A percentile compares a stretch with the other conserved stretches of the same genome.
phyloP scores from a whole-genome alignment of 2,113 vertebrate genomes.

The Barbus barbus region DNA sequence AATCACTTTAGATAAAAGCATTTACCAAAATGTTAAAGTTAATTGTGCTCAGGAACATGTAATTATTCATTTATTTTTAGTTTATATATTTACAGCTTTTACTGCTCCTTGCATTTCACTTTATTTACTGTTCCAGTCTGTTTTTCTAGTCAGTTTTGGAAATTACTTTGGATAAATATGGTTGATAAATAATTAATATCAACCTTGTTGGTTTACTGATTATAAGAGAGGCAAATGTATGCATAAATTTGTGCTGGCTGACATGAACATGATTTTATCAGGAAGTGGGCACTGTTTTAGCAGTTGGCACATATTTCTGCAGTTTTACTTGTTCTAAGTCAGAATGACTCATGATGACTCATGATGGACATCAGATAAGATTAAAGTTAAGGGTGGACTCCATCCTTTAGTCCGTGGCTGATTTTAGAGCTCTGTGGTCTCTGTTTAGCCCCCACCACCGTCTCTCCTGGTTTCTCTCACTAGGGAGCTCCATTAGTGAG shows the following conservation, averaged over 20 bases:
- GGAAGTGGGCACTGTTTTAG: background rate
- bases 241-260: background rate
- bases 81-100: background rate
- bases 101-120: background rate
- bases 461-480: slow-evolving; percentile 32
- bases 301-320: too few species aligned
- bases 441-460: background rate
- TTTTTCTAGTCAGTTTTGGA: too few species aligned
- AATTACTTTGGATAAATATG: background rate
- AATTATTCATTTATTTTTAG: background rate
- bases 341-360: slow-evolving; percentile 63
- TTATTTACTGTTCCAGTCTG: too few species aligned
- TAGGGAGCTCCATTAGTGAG: slow-evolving; percentile 58
- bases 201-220: background rate
- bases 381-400: slow-evolving; percentile 60
- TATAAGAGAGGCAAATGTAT: background rate
- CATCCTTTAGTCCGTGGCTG: slow-evolving; percentile 52
- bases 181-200: background rate
- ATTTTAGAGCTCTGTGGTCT: slow-evolving; percentile 58
- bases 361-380: slow-evolving; percentile 60
- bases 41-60: background rate
- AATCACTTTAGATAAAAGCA: background rate
- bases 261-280: background rate
- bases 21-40: background rate
- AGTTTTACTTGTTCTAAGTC: background rate